These are phyloP conservation scores for Alentia gelatinosa DNA, from an alignment of 2,888 invertebrate genomes.

Conservation along the genomic window DNA sequence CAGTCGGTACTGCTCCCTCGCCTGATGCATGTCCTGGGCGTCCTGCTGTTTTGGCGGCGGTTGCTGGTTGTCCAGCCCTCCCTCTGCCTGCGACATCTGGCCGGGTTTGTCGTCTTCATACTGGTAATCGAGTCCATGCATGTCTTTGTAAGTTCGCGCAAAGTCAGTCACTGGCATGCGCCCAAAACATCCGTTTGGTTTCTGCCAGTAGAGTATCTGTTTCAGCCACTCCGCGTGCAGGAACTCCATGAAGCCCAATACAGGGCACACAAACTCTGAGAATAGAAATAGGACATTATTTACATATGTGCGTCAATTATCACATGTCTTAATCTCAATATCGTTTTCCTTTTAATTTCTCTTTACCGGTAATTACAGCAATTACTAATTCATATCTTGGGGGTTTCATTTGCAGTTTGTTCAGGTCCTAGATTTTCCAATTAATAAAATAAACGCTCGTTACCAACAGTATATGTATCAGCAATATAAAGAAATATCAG, in stretches of 20 bases:
- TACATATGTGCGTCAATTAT: neutral
- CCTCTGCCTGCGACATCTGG: neutral
- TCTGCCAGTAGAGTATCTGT: conserved; percentile 77
- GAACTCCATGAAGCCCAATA: conserved; percentile 77
- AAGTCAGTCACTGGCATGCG: conserved; percentile 28
- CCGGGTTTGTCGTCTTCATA: neutral
- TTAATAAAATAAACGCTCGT: no score
- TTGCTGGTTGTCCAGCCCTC: neutral
- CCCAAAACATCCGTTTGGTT: conserved; percentile 75
- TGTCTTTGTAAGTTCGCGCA: neutral
- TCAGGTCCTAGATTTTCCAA: no score
- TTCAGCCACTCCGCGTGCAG: conserved; percentile 74
- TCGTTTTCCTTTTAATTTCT: no score
- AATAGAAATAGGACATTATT: no score
- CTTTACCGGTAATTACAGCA: no score
- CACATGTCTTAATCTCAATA: neutral
- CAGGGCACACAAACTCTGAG: conserved; percentile 79
- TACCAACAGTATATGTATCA: neutral
- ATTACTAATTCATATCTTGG: no score
- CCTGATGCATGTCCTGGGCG: neutral
- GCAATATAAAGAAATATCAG: no score
- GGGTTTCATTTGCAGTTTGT: no score
- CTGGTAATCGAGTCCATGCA: conserved; percentile 48
- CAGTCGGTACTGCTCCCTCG: neutral
- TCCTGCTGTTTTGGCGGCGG: neutral